phyloP scores from a whole-genome alignment of 2,113 vertebrate genomes.

The Reinhardtius hippoglossoides region DNA sequence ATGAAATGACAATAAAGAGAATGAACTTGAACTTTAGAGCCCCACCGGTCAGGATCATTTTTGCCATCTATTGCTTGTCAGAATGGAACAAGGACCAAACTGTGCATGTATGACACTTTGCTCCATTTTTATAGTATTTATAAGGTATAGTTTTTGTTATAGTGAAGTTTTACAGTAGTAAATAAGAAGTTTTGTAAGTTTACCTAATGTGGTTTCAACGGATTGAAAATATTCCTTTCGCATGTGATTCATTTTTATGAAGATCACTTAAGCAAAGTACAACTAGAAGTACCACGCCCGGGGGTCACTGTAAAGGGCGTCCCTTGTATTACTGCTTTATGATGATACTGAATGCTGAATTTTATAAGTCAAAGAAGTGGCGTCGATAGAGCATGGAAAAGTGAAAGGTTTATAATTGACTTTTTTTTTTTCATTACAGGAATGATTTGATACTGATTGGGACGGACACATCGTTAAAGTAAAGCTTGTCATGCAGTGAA shows the following conservation, averaged over 20 bases:
- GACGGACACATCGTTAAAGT: conserved; percentile 77
- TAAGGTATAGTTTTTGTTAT: neutral
- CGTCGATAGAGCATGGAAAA: conserved; percentile 42
- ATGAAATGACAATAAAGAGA: neutral
- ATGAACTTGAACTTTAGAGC: conserved; percentile 17
- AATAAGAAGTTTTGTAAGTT: too few species aligned
- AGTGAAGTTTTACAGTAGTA: too few species aligned
- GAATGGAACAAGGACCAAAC: neutral
- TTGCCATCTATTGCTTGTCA: neutral
- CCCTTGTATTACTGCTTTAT: conserved; percentile 36
- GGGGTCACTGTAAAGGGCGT: conserved; percentile 14
- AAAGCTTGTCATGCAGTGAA: conserved; percentile 69
- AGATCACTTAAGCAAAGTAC: conserved; percentile 6
- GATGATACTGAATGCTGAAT: conserved; percentile 32
- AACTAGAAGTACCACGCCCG: neutral
- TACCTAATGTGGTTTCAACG: too few species aligned
- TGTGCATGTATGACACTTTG: neutral
- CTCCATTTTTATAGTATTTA: too few species aligned
- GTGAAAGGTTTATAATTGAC: conserved; percentile 69
- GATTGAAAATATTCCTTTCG: too few species aligned
- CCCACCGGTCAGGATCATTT: neutral
- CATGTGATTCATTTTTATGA: neutral
- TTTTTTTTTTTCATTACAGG: conserved; percentile 55
- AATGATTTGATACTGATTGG: conserved; percentile 76
- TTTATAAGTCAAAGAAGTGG: conserved; percentile 33